These are phyloP conservation scores for Pteropus alecto DNA, from an alignment of 2,113 vertebrate species.

Conservation along the genomic window DNA sequence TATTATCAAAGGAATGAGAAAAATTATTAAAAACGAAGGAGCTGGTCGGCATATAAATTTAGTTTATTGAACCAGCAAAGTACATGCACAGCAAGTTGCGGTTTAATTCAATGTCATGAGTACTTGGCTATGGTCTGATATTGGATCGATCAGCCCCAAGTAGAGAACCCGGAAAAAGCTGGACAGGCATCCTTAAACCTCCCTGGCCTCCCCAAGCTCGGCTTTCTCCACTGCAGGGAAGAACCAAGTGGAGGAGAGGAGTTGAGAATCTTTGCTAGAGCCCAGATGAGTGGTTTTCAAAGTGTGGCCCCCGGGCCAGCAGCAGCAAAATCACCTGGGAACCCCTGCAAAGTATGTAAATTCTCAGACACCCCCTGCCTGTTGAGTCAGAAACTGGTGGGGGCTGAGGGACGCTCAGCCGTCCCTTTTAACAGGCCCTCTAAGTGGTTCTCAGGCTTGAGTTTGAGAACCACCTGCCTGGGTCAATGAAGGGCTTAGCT, in stretches of 20 bases:
- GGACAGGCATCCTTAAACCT: not conserved
- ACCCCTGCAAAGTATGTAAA: not conserved
- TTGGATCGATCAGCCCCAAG: not conserved
- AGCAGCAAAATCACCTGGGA: not conserved
- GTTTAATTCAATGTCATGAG: not conserved
- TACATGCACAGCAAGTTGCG: not conserved
- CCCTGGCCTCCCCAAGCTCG: rapidly evolving
- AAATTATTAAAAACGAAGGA: constrained; percentile 51
- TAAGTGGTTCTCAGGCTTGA: not conserved
- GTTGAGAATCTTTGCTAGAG: not conserved
- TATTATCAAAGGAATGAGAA: constrained; percentile 42
- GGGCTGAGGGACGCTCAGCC: not conserved
- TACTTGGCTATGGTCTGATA: not conserved
- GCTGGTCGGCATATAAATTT: constrained; percentile 16
- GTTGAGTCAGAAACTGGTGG: too few relatives aligned
- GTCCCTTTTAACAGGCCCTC: not conserved
- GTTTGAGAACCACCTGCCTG: not conserved
- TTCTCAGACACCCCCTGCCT: not conserved
- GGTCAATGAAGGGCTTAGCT: not conserved
- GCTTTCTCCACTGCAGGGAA: not conserved
- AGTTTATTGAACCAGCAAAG: not conserved
- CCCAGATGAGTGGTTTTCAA: not conserved
- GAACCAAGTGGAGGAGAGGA: not conserved
- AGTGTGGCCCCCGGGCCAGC: too few relatives aligned
- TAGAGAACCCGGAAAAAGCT: not conserved